Evolutionary conservation across 2,113 vertebrate species (phyloP), one percentile per base, ranked within the genome.

Genomic region (Clarias magur): DNA sequence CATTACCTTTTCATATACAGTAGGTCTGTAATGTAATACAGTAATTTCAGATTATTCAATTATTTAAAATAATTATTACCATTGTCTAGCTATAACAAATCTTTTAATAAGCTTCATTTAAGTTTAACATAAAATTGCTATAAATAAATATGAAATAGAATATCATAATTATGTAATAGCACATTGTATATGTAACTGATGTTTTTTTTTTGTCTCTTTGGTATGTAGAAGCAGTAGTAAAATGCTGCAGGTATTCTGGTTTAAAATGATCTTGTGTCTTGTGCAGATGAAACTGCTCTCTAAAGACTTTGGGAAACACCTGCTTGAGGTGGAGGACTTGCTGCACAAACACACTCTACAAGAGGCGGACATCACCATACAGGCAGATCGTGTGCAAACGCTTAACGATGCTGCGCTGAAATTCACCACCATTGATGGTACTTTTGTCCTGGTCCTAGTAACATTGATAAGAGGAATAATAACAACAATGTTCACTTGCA

Each of bases 261-360:
- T 54, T 54, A 17, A 54, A 59, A 34, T 34, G 34, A 34, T 8
- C 16, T 53, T 76, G 67, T 67, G 19, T 30, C 53, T 16, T 3
- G 27, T 60, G 38, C 88, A 98, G 97, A 92, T 95, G 59, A 96
- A 96, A 90, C 93, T 98, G 92, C 92, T 97, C 25, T 99, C 97
- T 0, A 97, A 96, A 91, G 98, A 99, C 56, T 92, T 96, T 54
- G 98, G 97, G 65, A 99, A 99, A 86, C 98, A 99, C 62, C 96
- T 99, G 9, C 93, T 98, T 89, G 97, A 99, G 92, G 97, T 98
- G 0, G 98, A 97, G 1, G 98, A 99, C 89, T 93, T 99, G 12
- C 92, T 99, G 88, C 98, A 99, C 95, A 98, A 99, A 83, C 98
- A 99, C 0, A 92, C 93, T 54, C 93, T 99, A 23, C 94, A 98